Evolutionary conservation across 2,888 invertebrate genomes (phyloP).

Genomic region (Himalopsyche kuldschensis): DNA sequence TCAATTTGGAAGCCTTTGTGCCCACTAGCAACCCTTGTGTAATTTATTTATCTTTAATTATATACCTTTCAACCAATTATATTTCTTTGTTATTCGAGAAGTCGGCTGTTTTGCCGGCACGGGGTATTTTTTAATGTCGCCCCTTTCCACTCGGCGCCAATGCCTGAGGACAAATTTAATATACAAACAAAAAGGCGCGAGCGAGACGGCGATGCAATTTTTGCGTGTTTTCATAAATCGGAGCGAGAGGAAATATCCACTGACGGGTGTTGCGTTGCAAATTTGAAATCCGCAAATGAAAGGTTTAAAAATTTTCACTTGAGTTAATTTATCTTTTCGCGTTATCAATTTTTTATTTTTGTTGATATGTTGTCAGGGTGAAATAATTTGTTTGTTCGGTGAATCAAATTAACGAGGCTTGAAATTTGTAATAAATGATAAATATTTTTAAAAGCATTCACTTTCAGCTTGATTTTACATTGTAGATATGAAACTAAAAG

Average conservation of each 20-base stretch:
- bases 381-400: background rate
- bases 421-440: background rate
- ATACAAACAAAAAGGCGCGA: conserved; percentile 12
- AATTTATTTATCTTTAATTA: conserved; percentile 37
- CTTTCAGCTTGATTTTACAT: no score
- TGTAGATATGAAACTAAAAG: no score
- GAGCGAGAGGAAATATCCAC: background rate
- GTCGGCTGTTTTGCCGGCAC: conserved; percentile 14
- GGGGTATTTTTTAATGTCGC: background rate
- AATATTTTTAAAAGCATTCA: background rate
- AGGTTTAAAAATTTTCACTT: conserved; percentile 4
- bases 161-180: conserved; percentile 27
- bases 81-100: conserved; percentile 32
- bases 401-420: background rate
- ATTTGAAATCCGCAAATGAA: conserved; percentile 5
- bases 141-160: background rate
- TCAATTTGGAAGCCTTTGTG: conserved; percentile 32
- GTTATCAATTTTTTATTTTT: background rate
- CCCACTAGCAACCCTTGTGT: conserved; percentile 15
- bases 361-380: background rate
- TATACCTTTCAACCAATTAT: conserved; percentile 34
- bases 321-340: background rate
- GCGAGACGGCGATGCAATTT: background rate
- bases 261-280: background rate
- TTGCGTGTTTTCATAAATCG: conserved; percentile 4